Percentiles rank a stretch among this genome's conserved stretches.
phyloP scores from a whole-genome alignment of 2,113 vertebrate species.

The Heterotilapia buettikoferi region DNA sequence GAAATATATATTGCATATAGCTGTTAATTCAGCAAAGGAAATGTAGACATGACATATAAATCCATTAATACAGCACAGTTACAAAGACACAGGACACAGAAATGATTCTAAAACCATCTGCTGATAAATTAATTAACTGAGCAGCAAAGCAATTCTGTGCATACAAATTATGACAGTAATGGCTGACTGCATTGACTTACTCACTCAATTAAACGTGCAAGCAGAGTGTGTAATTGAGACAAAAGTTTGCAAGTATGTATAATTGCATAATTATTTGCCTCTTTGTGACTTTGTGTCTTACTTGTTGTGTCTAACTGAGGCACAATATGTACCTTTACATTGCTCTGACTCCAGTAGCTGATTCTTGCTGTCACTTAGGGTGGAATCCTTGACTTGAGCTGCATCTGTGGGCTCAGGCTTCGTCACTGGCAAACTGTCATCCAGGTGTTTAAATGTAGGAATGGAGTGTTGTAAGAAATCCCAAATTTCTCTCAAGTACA shows the following conservation, averaged over 20 bases:
- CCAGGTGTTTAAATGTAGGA: constrained; percentile 74
- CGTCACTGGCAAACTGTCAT: constrained; percentile 43
- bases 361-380: constrained; percentile 39
- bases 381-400: constrained; percentile 39
- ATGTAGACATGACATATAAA: not conserved
- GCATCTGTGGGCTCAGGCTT: constrained; percentile 24
- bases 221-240: constrained; percentile 17
- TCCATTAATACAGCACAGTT: not conserved
- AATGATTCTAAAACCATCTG: not conserved
- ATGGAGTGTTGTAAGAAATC: constrained; percentile 75
- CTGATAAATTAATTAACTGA: not conserved
- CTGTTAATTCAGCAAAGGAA: not conserved
- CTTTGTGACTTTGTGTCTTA: not conserved
- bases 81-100: not conserved
- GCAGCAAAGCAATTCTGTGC: not conserved
- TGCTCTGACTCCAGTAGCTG: constrained; percentile 32
- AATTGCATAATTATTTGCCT: not conserved
- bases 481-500: constrained; percentile 75
- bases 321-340: constrained; percentile 65
- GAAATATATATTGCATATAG: not conserved
- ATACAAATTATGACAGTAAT: not conserved
- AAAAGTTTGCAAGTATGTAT: not conserved
- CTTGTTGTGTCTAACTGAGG: not conserved
- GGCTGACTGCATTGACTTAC: constrained; percentile 1
- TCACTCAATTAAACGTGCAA: constrained; percentile 21